phyloP scores from a whole-genome alignment of 1,140 invertebrate species.

The Tenebrio molitor region DNA sequence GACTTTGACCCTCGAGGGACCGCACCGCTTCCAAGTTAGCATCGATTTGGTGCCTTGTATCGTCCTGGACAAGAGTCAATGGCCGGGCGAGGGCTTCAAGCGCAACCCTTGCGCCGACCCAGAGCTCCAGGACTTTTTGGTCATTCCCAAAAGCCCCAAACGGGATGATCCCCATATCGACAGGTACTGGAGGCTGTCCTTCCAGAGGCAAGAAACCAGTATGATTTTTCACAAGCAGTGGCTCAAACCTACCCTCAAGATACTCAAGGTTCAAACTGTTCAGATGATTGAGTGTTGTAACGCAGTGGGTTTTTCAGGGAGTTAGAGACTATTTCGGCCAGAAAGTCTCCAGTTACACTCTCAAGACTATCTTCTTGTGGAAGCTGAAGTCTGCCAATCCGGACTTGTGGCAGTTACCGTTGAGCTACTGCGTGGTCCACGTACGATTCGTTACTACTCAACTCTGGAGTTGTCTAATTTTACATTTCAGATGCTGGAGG shows the following conservation, averaged over 20 bases:
- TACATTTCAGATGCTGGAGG: neutral
- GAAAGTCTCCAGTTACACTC: neutral
- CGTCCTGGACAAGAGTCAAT: neutral
- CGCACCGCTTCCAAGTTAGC: too few relatives aligned
- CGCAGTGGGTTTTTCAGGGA: neutral
- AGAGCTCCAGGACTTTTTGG: slow-evolving; percentile 51
- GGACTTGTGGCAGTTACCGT: neutral
- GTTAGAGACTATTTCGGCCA: slow-evolving; percentile 2
- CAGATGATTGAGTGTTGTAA: too few relatives aligned
- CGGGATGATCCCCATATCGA: slow-evolving; percentile 10
- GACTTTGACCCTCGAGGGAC: slow-evolving; percentile 29
- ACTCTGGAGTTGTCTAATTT: neutral
- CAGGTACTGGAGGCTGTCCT: slow-evolving; percentile 62
- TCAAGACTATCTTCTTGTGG: slow-evolving; percentile 4
- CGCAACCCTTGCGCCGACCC: slow-evolving; percentile 45
- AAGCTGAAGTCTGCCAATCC: neutral
- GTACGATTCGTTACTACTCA: neutral
- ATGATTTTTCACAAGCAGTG: slow-evolving; percentile 61
- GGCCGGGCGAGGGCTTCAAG: slow-evolving; percentile 31
- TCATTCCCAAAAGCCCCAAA: slow-evolving; percentile 54
- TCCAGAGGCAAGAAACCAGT: slow-evolving; percentile 66
- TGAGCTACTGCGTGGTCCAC: neutral
- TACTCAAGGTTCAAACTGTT: slow-evolving; percentile 63
- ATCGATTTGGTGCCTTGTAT: slow-evolving; percentile 34
- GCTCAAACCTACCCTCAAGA: slow-evolving; percentile 63